Percentiles rank a stretch among this genome's conserved stretches.
Evolutionary conservation across 2,113 vertebrate genomes (phyloP).

Genomic region (Rafetus swinhoei): DNA sequence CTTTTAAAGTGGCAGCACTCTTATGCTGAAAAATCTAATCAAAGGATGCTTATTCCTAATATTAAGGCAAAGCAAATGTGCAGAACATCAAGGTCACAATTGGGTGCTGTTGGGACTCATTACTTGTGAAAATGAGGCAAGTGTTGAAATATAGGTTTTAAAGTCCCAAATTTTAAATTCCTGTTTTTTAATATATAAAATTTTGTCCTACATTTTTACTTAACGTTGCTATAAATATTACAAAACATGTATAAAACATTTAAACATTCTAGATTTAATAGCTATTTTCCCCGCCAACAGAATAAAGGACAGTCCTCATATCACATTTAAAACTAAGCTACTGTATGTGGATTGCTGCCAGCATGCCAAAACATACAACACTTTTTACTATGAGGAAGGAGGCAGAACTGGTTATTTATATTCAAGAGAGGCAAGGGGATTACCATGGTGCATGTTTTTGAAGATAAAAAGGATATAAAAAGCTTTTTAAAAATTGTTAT

Average conservation of each 20-base stretch:
- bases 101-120: background rate
- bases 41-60: background rate
- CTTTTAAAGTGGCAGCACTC: background rate
- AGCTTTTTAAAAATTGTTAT: background rate
- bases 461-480: background rate
- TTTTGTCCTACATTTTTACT: background rate
- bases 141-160: background rate
- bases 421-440: background rate
- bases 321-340: background rate
- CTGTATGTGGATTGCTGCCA: background rate
- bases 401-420: background rate
- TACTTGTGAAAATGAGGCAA: background rate
- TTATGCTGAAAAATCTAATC: rapidly evolving
- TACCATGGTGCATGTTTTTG: background rate
- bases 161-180: background rate
- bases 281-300: background rate
- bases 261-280: background rate
- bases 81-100: background rate
- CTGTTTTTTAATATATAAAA: background rate
- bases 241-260: background rate
- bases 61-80: background rate
- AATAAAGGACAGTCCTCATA: background rate
- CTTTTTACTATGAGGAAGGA: background rate
- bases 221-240: background rate
- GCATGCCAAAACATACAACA: background rate